Base-by-base conservation (phyloP, 2,113 vertebrate genomes). In the Lonchura striata region DNA sequence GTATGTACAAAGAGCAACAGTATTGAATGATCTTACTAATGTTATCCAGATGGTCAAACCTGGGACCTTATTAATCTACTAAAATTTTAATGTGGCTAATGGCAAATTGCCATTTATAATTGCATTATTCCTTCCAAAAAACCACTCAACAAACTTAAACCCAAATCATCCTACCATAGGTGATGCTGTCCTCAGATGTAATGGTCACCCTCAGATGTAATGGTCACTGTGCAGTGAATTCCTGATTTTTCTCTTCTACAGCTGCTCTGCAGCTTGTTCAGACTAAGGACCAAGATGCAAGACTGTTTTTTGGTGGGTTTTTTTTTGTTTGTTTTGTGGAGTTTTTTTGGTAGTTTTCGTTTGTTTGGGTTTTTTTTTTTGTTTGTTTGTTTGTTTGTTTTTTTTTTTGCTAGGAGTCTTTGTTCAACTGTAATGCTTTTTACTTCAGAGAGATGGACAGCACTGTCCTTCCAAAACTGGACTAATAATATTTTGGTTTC, bases 81-180 rank as follows among this genome's bases (percentile, higher is more conserved):
- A 19, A 53, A 46, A 3, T 50, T 88, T 77, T 59, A 54, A 61
- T 52, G n/a, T 63, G 28, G 3, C 8, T 65, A 59, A 15, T 64
- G 70, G 52, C 33, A 88, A 85, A 69, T 22, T 88, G 54, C 25
- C 79, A 61, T 63, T 82, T 80, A 12, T 57, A 85, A 75, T 72
- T 90, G 42, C 18, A 50, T 82, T 64, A 65, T 65, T 49, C 8
- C n/a, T 88, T 92, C 35, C 27, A 85, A 74, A 52, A 72, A 82
- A 31, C 0, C 1, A 31, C 52, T 69, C 39, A 87, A 35, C 15
- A 84, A 44, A 13, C 20, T 75, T 75, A 86, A 86, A 57, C 8
- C 66, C 13, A 71, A 44, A 35, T 81, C 42, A 42, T 65, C 20
- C 18, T 23, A 27, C 46, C 15, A 30, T 0, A 0, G 9, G 5